Conservation (phyloP, 2,113 vertebrate species). For the Eudyptes chrysolophus region DNA sequence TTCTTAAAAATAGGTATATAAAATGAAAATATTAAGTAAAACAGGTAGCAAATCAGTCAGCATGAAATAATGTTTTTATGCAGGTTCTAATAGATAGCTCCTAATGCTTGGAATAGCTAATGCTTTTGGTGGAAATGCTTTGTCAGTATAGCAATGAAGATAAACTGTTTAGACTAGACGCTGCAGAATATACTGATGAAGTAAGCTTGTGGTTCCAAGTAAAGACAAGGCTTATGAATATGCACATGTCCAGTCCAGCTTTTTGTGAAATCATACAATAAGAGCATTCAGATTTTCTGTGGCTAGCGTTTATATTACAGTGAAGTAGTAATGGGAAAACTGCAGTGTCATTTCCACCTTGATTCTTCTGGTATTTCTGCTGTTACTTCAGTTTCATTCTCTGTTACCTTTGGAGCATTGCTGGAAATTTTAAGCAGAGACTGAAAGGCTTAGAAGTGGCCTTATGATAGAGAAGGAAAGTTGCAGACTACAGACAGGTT, state of each 20-base stretch:
- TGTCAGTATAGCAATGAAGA: background rate
- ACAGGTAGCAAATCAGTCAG: background rate
- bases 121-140: background rate
- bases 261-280: background rate
- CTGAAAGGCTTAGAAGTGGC: background rate
- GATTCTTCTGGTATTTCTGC: background rate
- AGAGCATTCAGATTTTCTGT: background rate
- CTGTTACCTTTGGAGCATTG: background rate
- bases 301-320: background rate
- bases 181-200: background rate
- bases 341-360: background rate
- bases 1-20: background rate
- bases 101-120: background rate
- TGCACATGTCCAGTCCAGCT: background rate
- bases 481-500: background rate
- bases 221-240: no score
- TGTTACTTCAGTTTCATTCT: background rate
- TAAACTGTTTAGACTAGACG: background rate
- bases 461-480: background rate
- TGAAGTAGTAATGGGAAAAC: background rate
- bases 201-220: background rate
- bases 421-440: background rate
- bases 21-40: background rate
- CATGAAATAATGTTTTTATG: background rate
- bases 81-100: background rate